Evolutionary conservation across 2,113 vertebrate genomes (phyloP).

Genomic region (Mystacornis crossleyi): DNA sequence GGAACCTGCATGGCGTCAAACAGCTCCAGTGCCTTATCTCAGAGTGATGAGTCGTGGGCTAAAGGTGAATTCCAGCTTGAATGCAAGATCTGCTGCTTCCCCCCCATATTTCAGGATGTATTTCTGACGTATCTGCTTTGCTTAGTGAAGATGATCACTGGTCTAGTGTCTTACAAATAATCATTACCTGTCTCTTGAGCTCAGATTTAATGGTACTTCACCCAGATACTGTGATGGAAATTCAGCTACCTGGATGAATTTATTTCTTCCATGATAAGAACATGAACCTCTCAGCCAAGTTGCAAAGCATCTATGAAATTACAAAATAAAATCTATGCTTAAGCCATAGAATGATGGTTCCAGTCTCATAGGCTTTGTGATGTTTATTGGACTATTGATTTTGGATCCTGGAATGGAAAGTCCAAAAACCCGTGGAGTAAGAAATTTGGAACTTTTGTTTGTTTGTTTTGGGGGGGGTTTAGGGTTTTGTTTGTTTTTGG

Average conservation of each 20-base stretch:
- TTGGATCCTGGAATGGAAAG: not conserved
- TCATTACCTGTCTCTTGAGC: not conserved
- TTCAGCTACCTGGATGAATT: not conserved
- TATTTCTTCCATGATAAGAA: not conserved
- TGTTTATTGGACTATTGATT: not conserved
- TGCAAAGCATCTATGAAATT: not conserved
- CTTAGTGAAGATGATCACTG: not conserved
- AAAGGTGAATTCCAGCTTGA: not conserved
- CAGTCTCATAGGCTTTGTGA: not conserved
- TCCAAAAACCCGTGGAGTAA: not conserved
- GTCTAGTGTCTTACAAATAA: not conserved
- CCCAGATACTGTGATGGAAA: not conserved
- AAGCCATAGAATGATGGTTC: not conserved
- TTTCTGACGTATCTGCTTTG: not conserved
- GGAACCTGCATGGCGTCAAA: not conserved
- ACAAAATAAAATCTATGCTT: not conserved
- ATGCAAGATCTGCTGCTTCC: not conserved
- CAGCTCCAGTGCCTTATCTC: not conserved
- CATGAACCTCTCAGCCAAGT: not conserved
- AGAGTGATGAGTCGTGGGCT: not conserved
- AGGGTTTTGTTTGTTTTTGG: too few relatives aligned
- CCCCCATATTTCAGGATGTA: fast-evolving
- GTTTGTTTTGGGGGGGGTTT: too few relatives aligned
- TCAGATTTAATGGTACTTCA: not conserved
- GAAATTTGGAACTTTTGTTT: not conserved